A percentile compares a stretch with the other conserved stretches of the same genome.
Evolutionary conservation across 2,888 invertebrate genomes (phyloP).

Genomic region (Platyscelio sp.): DNA sequence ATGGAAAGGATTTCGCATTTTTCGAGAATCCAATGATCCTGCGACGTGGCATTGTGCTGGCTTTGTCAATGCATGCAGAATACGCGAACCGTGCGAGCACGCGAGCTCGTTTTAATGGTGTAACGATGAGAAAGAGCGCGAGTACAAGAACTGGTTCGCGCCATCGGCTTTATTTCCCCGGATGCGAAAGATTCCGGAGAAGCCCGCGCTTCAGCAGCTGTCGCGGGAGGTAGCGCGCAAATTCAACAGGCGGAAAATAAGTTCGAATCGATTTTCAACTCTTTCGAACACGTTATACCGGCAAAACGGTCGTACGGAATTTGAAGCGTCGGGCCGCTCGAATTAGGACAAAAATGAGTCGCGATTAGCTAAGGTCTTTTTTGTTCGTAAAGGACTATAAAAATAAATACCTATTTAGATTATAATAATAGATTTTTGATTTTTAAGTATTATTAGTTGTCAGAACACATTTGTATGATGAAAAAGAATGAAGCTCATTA

Average conservation of each 20-base stretch:
- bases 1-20: slow-evolving; percentile 66
- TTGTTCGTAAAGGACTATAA: too few relatives aligned
- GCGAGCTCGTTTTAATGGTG: slow-evolving; percentile 69
- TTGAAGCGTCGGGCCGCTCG: slow-evolving; percentile 27
- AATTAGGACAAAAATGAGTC: slow-evolving; percentile 47
- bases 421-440: too few relatives aligned
- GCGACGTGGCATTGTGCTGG: slow-evolving; percentile 38
- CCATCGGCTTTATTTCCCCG: slow-evolving; percentile 67
- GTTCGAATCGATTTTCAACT: slow-evolving; percentile 64
- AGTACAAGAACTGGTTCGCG: slow-evolving; percentile 57
- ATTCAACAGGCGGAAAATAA: slow-evolving; percentile 69
- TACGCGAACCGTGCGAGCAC: slow-evolving; percentile 45
- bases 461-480: too few relatives aligned
- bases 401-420: too few relatives aligned
- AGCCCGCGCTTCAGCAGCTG: slow-evolving; percentile 68
- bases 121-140: slow-evolving; percentile 57
- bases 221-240: slow-evolving; percentile 61
- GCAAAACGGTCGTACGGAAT: slow-evolving; percentile 63
- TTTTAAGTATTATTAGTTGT: too few relatives aligned
- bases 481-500: too few relatives aligned
- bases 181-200: slow-evolving; percentile 53
- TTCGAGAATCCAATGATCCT: slow-evolving; percentile 61
- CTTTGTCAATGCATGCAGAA: slow-evolving; percentile 59
- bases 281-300: slow-evolving; percentile 57
- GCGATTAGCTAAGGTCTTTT: slow-evolving; percentile 26